A percentile compares a stretch with the other conserved stretches of the same genome.
These are phyloP conservation scores for Umimayanthus kanabou DNA, from an alignment of 92 coral and sea anemone species.

Conservation along the genomic window DNA sequence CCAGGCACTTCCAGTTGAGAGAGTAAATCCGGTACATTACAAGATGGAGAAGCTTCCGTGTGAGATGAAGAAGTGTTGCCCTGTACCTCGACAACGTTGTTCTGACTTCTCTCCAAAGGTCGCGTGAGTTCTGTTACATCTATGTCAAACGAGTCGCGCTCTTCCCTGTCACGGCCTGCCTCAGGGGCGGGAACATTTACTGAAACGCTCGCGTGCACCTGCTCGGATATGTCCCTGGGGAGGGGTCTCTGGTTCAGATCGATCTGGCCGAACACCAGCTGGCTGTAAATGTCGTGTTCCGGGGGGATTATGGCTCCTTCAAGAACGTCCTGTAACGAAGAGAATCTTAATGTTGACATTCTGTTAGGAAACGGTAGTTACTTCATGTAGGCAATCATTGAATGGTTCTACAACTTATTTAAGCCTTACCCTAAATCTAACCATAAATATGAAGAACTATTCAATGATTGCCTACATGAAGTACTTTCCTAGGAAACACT, in stretches of 20 bases:
- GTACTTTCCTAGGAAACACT: too few species aligned
- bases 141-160: slow-evolving; percentile 25
- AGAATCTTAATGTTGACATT: too few species aligned
- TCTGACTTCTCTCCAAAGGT: slow-evolving; percentile 8
- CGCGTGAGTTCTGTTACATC: slow-evolving; percentile 30
- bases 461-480: too few species aligned
- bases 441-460: too few species aligned
- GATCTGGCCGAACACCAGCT: slow-evolving; percentile 36
- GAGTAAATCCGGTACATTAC: background rate
- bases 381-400: too few species aligned
- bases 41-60: background rate
- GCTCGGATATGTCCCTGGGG: slow-evolving; percentile 35
- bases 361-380: too few species aligned
- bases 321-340: background rate
- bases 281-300: slow-evolving; percentile 41
- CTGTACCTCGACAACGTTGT: background rate
- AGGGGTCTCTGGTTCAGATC: slow-evolving; percentile 27
- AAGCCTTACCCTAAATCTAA: too few species aligned
- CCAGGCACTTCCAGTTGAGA: background rate
- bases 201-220: slow-evolving; percentile 1
- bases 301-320: slow-evolving; percentile 20
- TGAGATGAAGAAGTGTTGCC: background rate
- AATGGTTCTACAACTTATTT: too few species aligned
- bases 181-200: background rate
- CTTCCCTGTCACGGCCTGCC: background rate